phyloP scores from a whole-genome alignment of 1,140 invertebrate genomes.

The Chironomus striatipennis region DNA sequence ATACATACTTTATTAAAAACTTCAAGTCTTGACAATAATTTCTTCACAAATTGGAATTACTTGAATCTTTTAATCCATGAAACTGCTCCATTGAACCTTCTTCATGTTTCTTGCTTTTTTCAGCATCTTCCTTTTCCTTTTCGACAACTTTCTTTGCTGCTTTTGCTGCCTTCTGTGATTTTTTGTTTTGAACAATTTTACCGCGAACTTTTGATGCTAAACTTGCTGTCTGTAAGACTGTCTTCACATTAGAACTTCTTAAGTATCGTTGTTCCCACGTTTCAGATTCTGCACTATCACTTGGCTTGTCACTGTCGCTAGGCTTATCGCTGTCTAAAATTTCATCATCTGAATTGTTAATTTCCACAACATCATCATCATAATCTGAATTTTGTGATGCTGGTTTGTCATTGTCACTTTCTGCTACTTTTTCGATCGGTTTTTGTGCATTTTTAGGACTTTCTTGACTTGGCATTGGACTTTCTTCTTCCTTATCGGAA shows the following conservation, averaged over 20 bases:
- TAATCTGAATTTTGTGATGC: neutral
- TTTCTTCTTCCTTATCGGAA: neutral
- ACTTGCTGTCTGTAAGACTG: conserved; percentile 44
- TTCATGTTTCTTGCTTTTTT: neutral
- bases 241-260: conserved; percentile 47
- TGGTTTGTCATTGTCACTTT: neutral
- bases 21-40: no score
- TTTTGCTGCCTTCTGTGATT: conserved; percentile 27
- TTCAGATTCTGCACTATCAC: neutral
- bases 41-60: no score
- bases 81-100: neutral
- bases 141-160: conserved; percentile 30
- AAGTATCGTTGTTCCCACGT: conserved; percentile 39
- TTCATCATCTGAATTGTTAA: neutral
- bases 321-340: neutral
- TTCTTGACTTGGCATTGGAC: no score
- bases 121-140: neutral
- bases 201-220: conserved; percentile 48
- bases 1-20: no score
- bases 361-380: conserved; percentile 8
- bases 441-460: neutral
- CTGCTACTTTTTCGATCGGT: neutral
- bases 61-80: neutral
- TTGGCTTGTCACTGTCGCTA: neutral
- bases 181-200: conserved; percentile 49